phyloP scores from a whole-genome alignment of 2,113 vertebrate species.

The zebrafish (Danio rerio) region GRCz12tu NC_133193.1:37545001-37545500 shows the following conservation, averaged over 20 bases:
- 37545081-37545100: no score
- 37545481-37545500: conserved; percentile 70
- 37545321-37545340: background rate
- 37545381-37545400: background rate
- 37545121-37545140: conserved; percentile 56
- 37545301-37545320: background rate
- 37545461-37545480: conserved; percentile 79
- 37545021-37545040: no score
- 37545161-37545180: conserved; percentile 47
- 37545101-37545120: no score
- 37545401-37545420: background rate
- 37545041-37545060: no score
- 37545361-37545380: no score
- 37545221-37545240: background rate
- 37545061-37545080: no score
- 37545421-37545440: background rate
- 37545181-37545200: conserved; percentile 5
- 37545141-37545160: conserved; percentile 55
- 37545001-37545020: no score
- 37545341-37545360: background rate
- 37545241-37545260: background rate
- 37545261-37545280: background rate
- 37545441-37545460: conserved; percentile 75
- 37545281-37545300: background rate
- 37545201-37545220: background rate